Conservation (phyloP, 2,888 invertebrate species). For the Lamellibrachia satsuma region DNA sequence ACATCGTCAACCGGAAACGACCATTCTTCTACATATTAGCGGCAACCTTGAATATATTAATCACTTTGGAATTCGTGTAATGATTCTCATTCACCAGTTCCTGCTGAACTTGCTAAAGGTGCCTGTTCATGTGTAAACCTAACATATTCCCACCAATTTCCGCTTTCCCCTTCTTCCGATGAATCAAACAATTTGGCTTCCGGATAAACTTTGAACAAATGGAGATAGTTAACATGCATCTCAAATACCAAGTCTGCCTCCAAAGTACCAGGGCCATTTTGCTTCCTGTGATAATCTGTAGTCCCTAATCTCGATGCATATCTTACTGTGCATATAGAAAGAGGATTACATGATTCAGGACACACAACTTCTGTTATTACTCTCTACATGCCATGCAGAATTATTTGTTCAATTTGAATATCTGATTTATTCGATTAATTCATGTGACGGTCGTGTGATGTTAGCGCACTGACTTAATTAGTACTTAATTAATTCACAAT, state of each 20-base stretch:
- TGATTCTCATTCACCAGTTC: not conserved
- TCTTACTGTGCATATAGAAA: not conserved
- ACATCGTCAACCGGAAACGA: not conserved
- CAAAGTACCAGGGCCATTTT: not conserved
- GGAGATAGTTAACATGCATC: not conserved
- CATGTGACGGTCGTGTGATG: not conserved
- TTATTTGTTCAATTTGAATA: not conserved
- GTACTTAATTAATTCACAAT: not conserved
- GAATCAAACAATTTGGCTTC: not conserved
- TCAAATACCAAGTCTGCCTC: not conserved
- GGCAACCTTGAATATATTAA: not conserved
- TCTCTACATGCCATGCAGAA: not conserved
- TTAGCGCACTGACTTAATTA: not conserved
- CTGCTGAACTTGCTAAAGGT: not conserved
- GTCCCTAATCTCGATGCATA: not conserved
- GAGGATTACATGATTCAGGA: too few species aligned
- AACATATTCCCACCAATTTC: not conserved
- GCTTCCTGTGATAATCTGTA: not conserved
- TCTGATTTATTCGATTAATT: not conserved
- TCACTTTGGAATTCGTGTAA: not conserved
- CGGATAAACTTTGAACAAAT: not conserved
- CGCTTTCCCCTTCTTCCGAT: not conserved
- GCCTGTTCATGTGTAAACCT: not conserved
- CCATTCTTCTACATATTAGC: not conserved
- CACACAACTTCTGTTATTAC: too few species aligned